Base-by-base conservation (phyloP, 2,797 vertebrate genomes). In the Bradypus variegatus region DNA sequence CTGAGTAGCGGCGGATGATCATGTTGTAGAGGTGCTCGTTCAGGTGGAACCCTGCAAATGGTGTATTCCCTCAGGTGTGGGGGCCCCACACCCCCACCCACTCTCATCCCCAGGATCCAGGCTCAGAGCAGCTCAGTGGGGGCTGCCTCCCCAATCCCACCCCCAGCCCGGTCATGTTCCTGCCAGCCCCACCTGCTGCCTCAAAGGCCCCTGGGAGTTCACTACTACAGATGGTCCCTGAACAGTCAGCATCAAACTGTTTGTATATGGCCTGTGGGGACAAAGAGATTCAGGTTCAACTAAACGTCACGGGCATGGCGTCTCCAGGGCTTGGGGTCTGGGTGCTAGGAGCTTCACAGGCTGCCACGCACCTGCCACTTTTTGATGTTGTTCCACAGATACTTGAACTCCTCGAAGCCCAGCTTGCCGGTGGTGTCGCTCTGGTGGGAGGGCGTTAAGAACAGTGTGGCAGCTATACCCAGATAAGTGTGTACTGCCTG, bases 331-430 rank as follows among this genome's bases (percentile, higher is more conserved):
- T 77, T 38, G 16, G 50, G 45, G 14, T 31, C n/a, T 64, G 48
- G 16, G 3, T 60, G 45, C 50, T 13, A 48, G 55, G 73, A 36
- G 14, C 41, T 69, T 38, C 27, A 75, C 38, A 78, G 21, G 62
- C 29, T 29, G 29, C 77, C 85, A 92, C 64, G 83, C 48, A 99
- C 98, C 98, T 99, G 98, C 98, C 98, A 99, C 73, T 92, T 98
- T 95, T 99, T 99, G 92, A 99, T 97, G 96, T 99, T 99, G 95
- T 97, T 98, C 98, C 98, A 99, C 9, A 99, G 96, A 81, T 98
- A 98, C 87, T 99, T 99, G 95, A 99, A 99, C 93, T 99, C 98
- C 4, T 98, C 97, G 60, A 98, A 99, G 91, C 98, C 98, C 94
- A 99, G 97, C 95, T 98, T 99, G 8, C 98, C 98, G 1, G 98